phyloP scores from a whole-genome alignment of 2,113 vertebrate species.

The Oreochromis spilurus region DNA sequence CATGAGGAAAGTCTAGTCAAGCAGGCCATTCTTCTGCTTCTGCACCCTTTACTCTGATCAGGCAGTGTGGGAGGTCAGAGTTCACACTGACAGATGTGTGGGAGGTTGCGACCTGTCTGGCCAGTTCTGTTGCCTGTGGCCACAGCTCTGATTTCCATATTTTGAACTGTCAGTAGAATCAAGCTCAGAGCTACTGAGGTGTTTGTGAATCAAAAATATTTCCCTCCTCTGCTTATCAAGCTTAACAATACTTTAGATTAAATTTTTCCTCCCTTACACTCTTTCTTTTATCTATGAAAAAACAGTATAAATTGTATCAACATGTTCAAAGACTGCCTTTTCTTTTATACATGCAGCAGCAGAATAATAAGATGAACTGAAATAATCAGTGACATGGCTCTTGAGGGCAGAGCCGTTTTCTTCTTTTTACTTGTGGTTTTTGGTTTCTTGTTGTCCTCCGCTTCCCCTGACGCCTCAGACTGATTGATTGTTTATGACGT shows the following conservation, averaged over 20 bases:
- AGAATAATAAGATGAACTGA: not conserved
- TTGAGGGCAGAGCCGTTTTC: not conserved
- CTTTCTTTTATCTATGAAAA: not conserved
- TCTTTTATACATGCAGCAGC: not conserved
- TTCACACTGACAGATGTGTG: conserved; percentile 12
- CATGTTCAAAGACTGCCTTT: not conserved
- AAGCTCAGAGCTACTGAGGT: not conserved
- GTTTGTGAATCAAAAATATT: not conserved
- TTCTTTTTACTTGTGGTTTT: not conserved
- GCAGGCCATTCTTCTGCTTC: not conserved
- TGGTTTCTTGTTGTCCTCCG: not conserved
- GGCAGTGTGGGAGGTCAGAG: conserved; percentile 6
- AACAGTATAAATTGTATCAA: not conserved
- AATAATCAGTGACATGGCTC: not conserved
- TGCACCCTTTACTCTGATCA: not conserved
- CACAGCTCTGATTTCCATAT: not conserved
- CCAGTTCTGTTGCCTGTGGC: not conserved
- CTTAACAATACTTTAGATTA: not conserved
- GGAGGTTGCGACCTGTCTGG: conserved; percentile 15
- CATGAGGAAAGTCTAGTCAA: not conserved
- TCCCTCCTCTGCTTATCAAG: not conserved
- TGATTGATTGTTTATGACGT: not conserved
- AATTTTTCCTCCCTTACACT: not conserved
- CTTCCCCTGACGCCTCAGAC: not conserved
- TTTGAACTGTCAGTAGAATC: not conserved